These are phyloP conservation scores for Melanerpes formicivorus DNA, from an alignment of 2,113 vertebrate species.

Conservation along the genomic window DNA sequence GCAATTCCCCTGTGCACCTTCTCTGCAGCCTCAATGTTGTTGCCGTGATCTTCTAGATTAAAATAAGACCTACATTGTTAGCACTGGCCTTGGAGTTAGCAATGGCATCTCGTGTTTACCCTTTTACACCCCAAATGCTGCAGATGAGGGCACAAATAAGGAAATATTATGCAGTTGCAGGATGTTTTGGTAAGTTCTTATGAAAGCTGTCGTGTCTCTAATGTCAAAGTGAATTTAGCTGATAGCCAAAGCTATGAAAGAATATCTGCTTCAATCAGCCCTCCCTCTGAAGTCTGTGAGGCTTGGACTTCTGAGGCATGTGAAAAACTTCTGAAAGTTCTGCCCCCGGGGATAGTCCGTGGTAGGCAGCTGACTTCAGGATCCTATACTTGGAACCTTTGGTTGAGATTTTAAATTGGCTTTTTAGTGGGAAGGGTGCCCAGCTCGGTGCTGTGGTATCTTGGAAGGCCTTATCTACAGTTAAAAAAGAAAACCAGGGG, in stretches of 20 bases:
- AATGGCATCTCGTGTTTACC: neutral
- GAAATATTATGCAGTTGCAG: constrained; percentile 31
- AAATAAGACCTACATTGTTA: constrained; percentile 39
- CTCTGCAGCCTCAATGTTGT: neutral
- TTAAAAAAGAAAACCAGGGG: neutral
- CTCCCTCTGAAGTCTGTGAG: constrained; percentile 40
- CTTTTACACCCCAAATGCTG: neutral
- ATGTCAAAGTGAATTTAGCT: constrained; percentile 11
- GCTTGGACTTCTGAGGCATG: constrained; percentile 36
- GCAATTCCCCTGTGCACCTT: neutral
- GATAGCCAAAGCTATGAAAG: constrained; percentile 17
- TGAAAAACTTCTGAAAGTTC: constrained; percentile 26
- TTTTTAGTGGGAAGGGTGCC: constrained; percentile 21
- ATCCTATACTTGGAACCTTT: constrained; percentile 46
- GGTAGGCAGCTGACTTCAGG: constrained; percentile 45
- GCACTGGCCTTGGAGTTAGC: constrained; percentile 3
- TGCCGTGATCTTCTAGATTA: neutral
- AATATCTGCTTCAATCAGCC: constrained; percentile 11
- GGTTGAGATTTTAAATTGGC: constrained; percentile 24
- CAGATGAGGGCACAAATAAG: neutral
- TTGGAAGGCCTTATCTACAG: neutral
- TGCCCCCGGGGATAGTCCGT: neutral
- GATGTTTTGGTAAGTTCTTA: constrained; percentile 36
- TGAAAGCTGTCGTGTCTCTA: neutral
- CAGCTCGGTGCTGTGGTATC: neutral